Evolutionary conservation across 2,888 invertebrate genomes (phyloP).

Genomic region (Pyrrhosoma nymphula): DNA sequence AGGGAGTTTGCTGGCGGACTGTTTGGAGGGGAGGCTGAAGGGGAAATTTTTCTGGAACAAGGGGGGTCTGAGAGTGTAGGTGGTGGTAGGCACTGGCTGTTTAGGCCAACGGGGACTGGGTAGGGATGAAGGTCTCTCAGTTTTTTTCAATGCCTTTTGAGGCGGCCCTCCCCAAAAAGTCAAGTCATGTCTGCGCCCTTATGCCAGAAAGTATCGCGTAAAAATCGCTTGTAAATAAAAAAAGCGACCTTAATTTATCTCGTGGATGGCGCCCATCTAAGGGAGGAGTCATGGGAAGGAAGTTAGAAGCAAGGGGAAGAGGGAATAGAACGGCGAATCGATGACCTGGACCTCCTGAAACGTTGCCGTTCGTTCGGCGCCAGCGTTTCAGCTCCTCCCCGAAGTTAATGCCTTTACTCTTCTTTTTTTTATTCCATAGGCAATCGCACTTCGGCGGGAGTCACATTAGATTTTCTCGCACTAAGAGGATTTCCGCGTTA

Average conservation of each 20-base stretch:
- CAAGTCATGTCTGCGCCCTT: background rate
- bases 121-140: background rate
- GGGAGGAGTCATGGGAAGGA: background rate
- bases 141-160: background rate
- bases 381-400: background rate
- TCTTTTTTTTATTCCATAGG: background rate
- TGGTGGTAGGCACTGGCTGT: background rate
- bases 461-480: background rate
- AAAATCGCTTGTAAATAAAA: conserved; percentile 47
- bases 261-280: background rate
- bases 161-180: background rate
- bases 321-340: background rate
- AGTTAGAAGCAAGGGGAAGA: background rate
- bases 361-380: background rate
- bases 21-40: background rate
- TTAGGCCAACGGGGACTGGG: background rate
- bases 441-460: background rate
- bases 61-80: background rate
- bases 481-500: background rate
- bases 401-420: background rate
- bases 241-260: background rate
- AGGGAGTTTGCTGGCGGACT: background rate
- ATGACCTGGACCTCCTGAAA: background rate
- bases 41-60: background rate
- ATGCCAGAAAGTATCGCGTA: background rate